Evolutionary conservation across 2,797 vertebrate species (phyloP).

Genomic region (Percopsis omiscomaycus): DNA sequence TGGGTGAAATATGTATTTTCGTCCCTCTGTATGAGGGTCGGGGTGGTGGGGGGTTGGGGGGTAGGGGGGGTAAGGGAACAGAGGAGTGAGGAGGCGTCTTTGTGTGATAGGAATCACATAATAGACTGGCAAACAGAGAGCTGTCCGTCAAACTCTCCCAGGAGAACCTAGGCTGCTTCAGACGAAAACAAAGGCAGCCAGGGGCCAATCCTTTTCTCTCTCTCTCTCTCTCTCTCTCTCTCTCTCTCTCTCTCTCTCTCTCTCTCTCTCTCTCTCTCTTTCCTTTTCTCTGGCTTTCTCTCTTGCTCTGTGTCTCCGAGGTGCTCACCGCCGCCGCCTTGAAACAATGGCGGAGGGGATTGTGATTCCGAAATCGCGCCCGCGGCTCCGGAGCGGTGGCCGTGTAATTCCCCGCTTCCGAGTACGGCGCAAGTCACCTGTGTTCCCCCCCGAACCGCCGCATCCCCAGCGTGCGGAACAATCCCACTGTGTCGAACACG

Average conservation of each 20-base stretch:
- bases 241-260: neutral
- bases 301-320: neutral
- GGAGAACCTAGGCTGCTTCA: slow-evolving; percentile 57
- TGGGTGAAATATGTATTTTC: slow-evolving; percentile 61
- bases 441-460: neutral
- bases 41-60: neutral
- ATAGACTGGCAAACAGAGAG: slow-evolving; percentile 73
- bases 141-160: slow-evolving; percentile 74
- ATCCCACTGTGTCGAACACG: slow-evolving; percentile 57
- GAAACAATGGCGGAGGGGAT: too few relatives aligned
- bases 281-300: neutral
- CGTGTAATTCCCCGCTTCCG: too few relatives aligned
- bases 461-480: slow-evolving; percentile 54
- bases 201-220: slow-evolving; percentile 24
- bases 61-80: slow-evolving; percentile 54
- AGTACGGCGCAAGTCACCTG: too few relatives aligned
- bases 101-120: slow-evolving; percentile 75
- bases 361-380: too few relatives aligned
- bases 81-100: slow-evolving; percentile 50
- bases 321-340: neutral
- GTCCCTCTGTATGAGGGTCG: slow-evolving; percentile 53
- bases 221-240: neutral
- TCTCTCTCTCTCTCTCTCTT: neutral
- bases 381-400: too few relatives aligned
- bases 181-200: slow-evolving; percentile 64